Base-by-base conservation (phyloP, 2,797 vertebrate species). In the Halcyon leucocephala region DNA sequence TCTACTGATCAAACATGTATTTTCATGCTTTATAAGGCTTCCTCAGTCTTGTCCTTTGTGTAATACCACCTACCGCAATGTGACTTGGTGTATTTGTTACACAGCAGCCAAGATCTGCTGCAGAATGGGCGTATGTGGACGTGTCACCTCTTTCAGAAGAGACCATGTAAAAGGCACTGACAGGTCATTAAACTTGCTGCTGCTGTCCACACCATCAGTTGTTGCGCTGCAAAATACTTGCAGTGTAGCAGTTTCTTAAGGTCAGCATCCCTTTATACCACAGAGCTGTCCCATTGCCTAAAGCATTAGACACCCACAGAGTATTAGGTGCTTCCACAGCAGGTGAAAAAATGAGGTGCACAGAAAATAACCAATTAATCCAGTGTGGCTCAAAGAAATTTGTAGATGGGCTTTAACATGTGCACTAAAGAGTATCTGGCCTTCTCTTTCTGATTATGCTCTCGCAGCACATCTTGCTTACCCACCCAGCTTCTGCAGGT, bases 11-110 rank as follows among this genome's bases (percentile, higher is more conserved):
- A 94, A 86, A 90, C 60, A 9, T 96, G 82, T 89, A 85, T 94
- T 93, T 93, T 94, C 49, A 92, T 94, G 78, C 86, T 95, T 93
- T 92, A 78, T 90, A 96, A 95, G 94, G 83, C 91, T 94, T 92
- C 83, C 46, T 79, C 28, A 61, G 85, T 35, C 44, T 86, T 80
- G 62, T 93, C 60, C 67, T 88, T 73, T 86, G 42, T 71, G 20
- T 71, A 74, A 22, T 73, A 7, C 10, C 19, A 1, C 83, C 82
- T 86, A 7, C 58, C 88, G 54, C 62, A 73, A 2, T 55, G 51
- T 80, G 83, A 57, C 49, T 86, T 92, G 79, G 28, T 54, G 33
- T 28, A 20, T 94, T 85, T 91, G 54, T 88, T 84, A 6, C 41
- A 29, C 52, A 64, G 28, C 42, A 55, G 0, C 21, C 46, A 9